Base-by-base conservation (phyloP, 2,797 vertebrate species). In the Allobates femoralis region DNA sequence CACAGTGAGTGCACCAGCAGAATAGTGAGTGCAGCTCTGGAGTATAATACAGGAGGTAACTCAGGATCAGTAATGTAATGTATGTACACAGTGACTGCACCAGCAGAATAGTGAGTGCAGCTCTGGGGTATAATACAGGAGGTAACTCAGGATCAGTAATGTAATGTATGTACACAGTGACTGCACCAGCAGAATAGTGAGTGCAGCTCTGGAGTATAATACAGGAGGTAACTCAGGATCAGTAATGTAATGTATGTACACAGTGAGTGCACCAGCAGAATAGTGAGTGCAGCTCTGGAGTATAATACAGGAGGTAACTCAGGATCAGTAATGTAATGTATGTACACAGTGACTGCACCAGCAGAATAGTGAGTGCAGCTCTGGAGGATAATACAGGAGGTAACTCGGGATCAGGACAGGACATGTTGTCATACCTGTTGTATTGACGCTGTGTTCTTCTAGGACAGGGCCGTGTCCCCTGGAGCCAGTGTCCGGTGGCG, bases 401-500 rank as follows among this genome's bases (percentile, higher is more conserved):
- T n/a, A n/a, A n/a, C n/a, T n/a, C n/a, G n/a, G n/a, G n/a, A n/a
- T n/a, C n/a, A n/a, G n/a, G n/a, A n/a, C 5, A 62, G n/a, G 1
- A 62, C 41, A 46, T 8, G 41, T 58, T 23, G 56, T 2, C 7
- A 5, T 23, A 4, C 15, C 14, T 62, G 19, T 6, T 28, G 5
- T 62, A 2, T 28, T 10, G 60, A 26, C n/a, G n/a, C 30, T 53
- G 2, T 85, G 34, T n/a, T 3, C 28, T 12, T 80, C 55, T 66
- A 94, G 94, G 86, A 34, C 46, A 84, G 41, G 32, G n/a, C 1
- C 28, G 83, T 0, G 46, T 75, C 51, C 91, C 66, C 0, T 93
- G 94, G 93, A 90, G 87, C 64, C 89, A 90, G 0, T 19, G 28
- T 37, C 85, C 86, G 60, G 93, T 93, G 1, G 62, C 58, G 0